A percentile compares a stretch with the other conserved stretches of the same genome.
Conservation (phyloP, 2,888 invertebrate species). For the Rosalia funebris region DNA sequence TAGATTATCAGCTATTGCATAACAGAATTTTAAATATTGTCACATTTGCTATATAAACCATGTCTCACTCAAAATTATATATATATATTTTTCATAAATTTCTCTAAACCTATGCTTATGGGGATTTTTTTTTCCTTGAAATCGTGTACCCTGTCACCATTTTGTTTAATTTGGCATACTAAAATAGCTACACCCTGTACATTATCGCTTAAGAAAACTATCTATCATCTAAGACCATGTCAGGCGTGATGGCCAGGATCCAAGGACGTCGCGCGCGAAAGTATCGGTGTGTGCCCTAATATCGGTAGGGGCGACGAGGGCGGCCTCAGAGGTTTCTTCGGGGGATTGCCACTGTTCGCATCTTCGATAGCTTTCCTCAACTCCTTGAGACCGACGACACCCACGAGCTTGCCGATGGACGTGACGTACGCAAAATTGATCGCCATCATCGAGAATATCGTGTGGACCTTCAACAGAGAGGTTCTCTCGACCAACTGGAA, state of each 20-base stretch:
- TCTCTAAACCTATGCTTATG: too few relatives aligned
- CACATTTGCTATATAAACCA: too few relatives aligned
- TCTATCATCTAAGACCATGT: neutral
- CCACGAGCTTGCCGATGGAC: slow-evolving; percentile 90
- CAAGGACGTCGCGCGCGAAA: slow-evolving; percentile 1
- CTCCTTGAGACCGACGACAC: slow-evolving; percentile 95
- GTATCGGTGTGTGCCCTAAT: slow-evolving; percentile 12
- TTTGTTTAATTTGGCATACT: too few relatives aligned
- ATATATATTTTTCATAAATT: too few relatives aligned
- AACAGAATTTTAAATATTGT: too few relatives aligned
- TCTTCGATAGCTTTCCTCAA: slow-evolving; percentile 89
- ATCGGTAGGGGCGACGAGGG: slow-evolving; percentile 17
- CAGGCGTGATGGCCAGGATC: slow-evolving; percentile 4
- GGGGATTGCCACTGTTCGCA: slow-evolving; percentile 81
- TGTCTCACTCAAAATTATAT: too few relatives aligned
- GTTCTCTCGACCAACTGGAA: slow-evolving; percentile 94
- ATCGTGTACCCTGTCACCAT: too few relatives aligned
- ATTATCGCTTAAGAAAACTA: too few relatives aligned
- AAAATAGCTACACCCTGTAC: too few relatives aligned
- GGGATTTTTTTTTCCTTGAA: too few relatives aligned
- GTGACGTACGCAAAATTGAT: slow-evolving; percentile 97
- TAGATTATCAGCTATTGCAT: too few relatives aligned
- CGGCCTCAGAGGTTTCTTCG: slow-evolving; percentile 46
- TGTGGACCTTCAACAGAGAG: slow-evolving; percentile 86
- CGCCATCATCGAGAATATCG: slow-evolving; percentile 91